phyloP scores from a whole-genome alignment of 2,797 vertebrate genomes.

The Dromococcyx pavoninus region DNA sequence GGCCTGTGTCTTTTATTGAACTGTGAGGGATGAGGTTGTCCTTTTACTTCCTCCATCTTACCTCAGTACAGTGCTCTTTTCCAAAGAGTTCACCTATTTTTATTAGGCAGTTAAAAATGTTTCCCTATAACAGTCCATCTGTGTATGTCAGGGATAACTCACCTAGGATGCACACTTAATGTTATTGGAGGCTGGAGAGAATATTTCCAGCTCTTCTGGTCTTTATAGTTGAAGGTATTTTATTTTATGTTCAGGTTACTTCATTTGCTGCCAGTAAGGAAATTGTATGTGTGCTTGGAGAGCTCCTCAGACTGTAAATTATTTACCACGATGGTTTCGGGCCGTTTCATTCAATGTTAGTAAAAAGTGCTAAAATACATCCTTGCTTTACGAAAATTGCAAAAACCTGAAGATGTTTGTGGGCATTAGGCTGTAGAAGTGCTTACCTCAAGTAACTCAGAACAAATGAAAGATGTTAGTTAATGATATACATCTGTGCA shows the following conservation, averaged over 20 bases:
- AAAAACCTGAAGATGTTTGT: constrained; percentile 19
- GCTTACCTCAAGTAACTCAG: constrained; percentile 3
- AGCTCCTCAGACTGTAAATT: constrained; percentile 7
- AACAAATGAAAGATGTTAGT: constrained; percentile 20
- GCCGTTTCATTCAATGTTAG: constrained; percentile 13
- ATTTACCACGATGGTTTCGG: constrained; percentile 19
- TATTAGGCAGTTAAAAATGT: background rate
- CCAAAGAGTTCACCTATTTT: background rate
- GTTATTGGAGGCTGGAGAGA: background rate
- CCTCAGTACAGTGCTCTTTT: background rate
- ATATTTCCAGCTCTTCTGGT: background rate
- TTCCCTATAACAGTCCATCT: background rate
- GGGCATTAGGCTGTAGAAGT: background rate
- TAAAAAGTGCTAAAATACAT: constrained; percentile 17
- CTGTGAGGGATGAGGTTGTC: background rate
- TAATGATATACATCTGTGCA: constrained; percentile 5
- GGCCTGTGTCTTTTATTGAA: background rate
- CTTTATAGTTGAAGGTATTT: constrained; percentile 22
- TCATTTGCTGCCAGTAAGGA: constrained; percentile 23
- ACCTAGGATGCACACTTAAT: background rate
- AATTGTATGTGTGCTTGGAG: background rate
- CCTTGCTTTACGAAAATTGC: constrained; percentile 15
- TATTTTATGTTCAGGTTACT: constrained; percentile 24
- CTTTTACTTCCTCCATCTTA: background rate
- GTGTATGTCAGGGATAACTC: background rate